Base-by-base conservation (phyloP, 1,140 invertebrate genomes). In the Contarinia nasturtii region DNA sequence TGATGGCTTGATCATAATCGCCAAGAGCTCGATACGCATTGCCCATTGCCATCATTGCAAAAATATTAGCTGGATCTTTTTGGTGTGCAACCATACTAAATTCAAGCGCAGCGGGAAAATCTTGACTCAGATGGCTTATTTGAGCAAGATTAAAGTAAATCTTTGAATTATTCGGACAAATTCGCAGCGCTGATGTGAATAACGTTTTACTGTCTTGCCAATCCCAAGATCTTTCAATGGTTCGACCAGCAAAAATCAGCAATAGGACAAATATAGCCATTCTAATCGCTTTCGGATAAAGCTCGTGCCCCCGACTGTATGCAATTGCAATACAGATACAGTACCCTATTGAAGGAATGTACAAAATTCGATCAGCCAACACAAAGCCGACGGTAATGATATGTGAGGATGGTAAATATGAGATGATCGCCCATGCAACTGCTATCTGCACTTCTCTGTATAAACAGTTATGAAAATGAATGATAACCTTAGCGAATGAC, bases 331-430 rank as follows among this genome's bases (percentile, higher is more conserved):
- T 59, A 20, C 92, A 57, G 14, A 91, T 61, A 57, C 82, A 89
- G 60, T 80, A 88, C 47, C 89, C 89, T 50, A 79, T 75, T 34
- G 84, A 88, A n/a, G 88, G 81, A 49, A 91, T 73, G 60, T 91
- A 89, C 8, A 93, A 66, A 33, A 83, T 78, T 56, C 88, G 71
- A 61, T 94, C 89, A 20, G 88, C 88, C 34, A 93, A 70, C 0
- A 93, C 88, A 69, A 94, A 93, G 19, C 89, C 88, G 42, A 98
- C 93, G 36, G 92, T 86, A 47, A 89, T 73, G 33, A 97, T 65
- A 63, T 96, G 96, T 41, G 80, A 79, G 1, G 92, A 90, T 34
- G 93, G 93, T 46, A 96, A 61, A 66, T 95, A 97, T 40, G 92
- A 83, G 46, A 96, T 68, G 10, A 88, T 65, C 44, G 89, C 63